Base-by-base conservation (phyloP, 2,888 invertebrate genomes). In the Scaptomyza caliginosa region DNA sequence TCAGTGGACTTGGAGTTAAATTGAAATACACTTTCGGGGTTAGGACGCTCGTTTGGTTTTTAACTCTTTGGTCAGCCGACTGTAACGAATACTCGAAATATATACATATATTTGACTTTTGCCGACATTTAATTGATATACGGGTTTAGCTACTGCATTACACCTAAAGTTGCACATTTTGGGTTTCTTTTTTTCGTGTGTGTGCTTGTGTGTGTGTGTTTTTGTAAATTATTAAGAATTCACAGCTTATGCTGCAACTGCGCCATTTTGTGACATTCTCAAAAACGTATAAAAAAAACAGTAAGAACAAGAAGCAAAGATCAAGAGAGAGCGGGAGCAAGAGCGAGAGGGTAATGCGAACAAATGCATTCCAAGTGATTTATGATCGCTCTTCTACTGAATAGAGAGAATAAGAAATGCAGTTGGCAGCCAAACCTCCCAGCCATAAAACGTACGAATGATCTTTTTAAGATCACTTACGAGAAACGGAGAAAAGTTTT, bases 391-490 rank as follows among this genome's bases (percentile, higher is more conserved):
- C 58, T 88, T 85, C 70, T 72, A 46, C 46, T 51, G 68, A 84
- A 84, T 75, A 45, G 11, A n/a, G 17, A 67, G 73, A 43, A 67
- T 42, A 43, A 32, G 67, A 54, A 77, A 51, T 69, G 75, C 70
- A 75, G 60, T 66, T 40, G 48, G 36, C 43, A 21, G 30, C 4
- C 28, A 28, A 11, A 2, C 2, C 10, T 3, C 28, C 38, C 30
- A 11, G 7, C 63, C 68, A 82, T 87, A 87, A 87, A 82, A 48
- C 63, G 63, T 58, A 55, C 45, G 73, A 46, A 64, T 82, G 79
- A 87, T 82, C 81, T 75, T 66, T 67, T 82, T 75, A 69, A 66
- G 81, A 81, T 82, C 81, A 64, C 78, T 81, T 85, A 86, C 85
- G 85, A 81, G n/a, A 34, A 46, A 30, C 28, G 46, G 46, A 64